Base-by-base conservation (phyloP, 2,113 vertebrate species). In the Cinclus mexicanus region DNA sequence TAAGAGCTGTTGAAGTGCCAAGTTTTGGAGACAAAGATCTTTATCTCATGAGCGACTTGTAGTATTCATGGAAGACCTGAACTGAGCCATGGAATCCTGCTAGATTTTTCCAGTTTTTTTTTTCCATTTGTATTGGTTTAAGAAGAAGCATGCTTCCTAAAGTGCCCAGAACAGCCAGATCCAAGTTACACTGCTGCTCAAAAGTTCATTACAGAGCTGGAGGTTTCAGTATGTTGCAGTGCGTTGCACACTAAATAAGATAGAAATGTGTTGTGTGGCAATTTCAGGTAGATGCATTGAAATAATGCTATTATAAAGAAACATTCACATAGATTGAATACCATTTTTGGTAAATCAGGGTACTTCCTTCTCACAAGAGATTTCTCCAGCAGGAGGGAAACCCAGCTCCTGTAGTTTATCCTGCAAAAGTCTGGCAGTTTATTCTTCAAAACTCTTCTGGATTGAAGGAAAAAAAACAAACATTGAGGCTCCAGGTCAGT, bases 141-240 rank as follows among this genome's bases (percentile, higher is more conserved):
- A n/a, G 1, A 14, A 77, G n/a, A 0, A 1, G 4, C 12, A 8
- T 52, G 11, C 5, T 60, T 89, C 21, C 33, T 61, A 57, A 65
- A 59, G 12, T 2, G 14, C 7, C 33, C n/a, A 68, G 35, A 89
- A 63, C 19, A 55, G 12, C 7, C 29, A 80, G 8, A 70, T 67
- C 22, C 52, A 56, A 44, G 25, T 28, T 61, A 33, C 14, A n/a
- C 9, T 76, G 25, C 29, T 77, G 33, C 26, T 84, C 29, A n/a
- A 64, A 65, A 81, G 49, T 81, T 84, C 10, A 25, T 28, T 41
- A 8, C 24, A 64, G 49, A 82, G 12, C 19, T 68, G 55, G 31
- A 71, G 4, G 8, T 46, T n/a, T 19, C 75, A 64, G 3, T 23
- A 5, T 59, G 26, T 21, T 57, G 10, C 21, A 52, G 16, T 12